These are phyloP conservation scores for Campylomormyrus tamandua DNA, from an alignment of 2,113 vertebrate genomes.

Conservation along the genomic window DNA sequence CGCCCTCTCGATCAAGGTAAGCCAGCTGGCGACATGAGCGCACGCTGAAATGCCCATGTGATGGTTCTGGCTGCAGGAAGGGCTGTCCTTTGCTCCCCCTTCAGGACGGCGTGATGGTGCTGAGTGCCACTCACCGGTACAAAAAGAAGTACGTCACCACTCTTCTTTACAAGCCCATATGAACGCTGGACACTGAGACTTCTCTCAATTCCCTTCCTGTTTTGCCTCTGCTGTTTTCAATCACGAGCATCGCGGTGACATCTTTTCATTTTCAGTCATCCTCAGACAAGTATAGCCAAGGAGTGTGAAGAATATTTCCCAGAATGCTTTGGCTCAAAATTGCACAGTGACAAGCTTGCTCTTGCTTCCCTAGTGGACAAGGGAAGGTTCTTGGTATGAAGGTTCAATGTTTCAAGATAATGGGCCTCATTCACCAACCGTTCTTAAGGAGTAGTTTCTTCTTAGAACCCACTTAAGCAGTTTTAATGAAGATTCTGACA, in stretches of 20 bases:
- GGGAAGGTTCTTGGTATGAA: neutral
- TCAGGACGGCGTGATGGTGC: constrained; percentile 95
- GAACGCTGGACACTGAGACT: constrained; percentile 29
- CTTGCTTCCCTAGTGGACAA: neutral
- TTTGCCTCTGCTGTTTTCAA: neutral
- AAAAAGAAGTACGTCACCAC: constrained; percentile 99
- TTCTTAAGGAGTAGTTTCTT: neutral
- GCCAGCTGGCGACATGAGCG: constrained; percentile 2
- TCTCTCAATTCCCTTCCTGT: neutral
- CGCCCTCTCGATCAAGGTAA: constrained; percentile 93
- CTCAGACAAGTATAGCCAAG: neutral
- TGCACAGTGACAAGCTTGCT: neutral
- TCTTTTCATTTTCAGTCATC: neutral
- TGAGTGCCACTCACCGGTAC: constrained; percentile 92
- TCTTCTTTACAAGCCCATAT: constrained; percentile 70
- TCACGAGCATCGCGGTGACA: neutral
- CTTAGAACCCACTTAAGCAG: neutral
- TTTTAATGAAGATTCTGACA: neutral
- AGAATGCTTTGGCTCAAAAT: neutral
- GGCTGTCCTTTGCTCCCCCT: neutral
- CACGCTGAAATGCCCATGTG: neutral
- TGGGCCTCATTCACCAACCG: neutral
- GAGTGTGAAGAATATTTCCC: neutral
- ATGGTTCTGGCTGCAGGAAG: neutral
- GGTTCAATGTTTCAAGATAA: neutral